Evolutionary conservation across 1,140 invertebrate genomes (phyloP).

Genomic region (Araneus ventricosus): DNA sequence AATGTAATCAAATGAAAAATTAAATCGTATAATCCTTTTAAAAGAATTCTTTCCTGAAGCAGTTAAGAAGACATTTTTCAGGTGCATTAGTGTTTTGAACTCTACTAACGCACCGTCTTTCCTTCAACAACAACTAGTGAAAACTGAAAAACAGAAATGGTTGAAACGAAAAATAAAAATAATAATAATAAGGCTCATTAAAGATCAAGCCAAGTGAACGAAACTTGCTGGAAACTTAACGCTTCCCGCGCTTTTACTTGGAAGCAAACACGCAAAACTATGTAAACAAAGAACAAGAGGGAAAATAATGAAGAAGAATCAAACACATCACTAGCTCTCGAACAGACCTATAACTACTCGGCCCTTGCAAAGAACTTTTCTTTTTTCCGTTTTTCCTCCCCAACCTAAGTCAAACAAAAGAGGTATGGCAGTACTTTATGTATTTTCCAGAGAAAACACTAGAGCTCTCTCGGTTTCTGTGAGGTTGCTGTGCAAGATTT

Average conservation of each 20-base stretch:
- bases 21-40: no score
- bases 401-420: conserved; percentile 8
- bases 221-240: neutral
- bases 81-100: neutral
- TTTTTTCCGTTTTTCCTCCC: neutral
- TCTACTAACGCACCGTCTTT: neutral
- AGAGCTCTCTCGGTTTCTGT: neutral
- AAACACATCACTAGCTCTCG: neutral
- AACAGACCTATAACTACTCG: neutral
- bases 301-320: neutral
- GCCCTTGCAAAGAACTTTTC: neutral
- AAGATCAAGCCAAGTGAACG: neutral
- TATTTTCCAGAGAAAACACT: neutral
- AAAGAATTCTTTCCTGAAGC: no score
- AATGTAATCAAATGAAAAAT: no score
- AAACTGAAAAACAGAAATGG: neutral
- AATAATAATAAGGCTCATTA: conserved; percentile 19
- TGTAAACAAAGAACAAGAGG: conserved; percentile 18
- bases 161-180: neutral
- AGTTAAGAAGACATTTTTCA: no score
- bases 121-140: neutral
- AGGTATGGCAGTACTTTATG: neutral
- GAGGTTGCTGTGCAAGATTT: neutral
- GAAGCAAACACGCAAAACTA: conserved; percentile 18
- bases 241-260: conserved; percentile 2